Conservation (phyloP, 2,113 vertebrate genomes). For the Haemorhous mexicanus region DNA sequence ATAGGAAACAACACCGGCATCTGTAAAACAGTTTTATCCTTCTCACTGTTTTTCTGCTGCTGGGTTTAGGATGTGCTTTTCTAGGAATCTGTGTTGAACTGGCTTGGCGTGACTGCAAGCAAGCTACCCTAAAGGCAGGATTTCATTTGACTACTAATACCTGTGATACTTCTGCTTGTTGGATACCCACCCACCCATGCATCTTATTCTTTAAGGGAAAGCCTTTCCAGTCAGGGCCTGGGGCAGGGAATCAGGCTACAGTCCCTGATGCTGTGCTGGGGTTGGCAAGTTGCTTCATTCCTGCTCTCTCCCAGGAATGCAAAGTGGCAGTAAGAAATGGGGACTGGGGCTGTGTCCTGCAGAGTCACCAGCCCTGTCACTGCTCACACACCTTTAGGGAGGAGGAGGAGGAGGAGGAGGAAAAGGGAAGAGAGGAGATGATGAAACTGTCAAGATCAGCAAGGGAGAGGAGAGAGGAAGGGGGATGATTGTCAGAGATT, state of each 20-base stretch:
- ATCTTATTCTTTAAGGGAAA: background rate
- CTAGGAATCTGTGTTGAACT: background rate
- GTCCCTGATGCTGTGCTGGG: background rate
- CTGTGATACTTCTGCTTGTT: background rate
- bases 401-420: background rate
- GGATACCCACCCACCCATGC: rapidly evolving
- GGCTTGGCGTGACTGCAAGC: background rate
- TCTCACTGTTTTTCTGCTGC: background rate
- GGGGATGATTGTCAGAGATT: background rate
- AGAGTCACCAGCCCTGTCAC: background rate
- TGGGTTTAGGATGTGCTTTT: background rate
- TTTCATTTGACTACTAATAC: background rate
- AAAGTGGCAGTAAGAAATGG: background rate
- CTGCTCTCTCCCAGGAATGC: background rate
- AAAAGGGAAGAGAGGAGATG: background rate
- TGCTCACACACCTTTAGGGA: background rate
- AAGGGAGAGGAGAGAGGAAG: background rate
- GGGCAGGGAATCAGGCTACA: background rate
- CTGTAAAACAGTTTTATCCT: background rate
- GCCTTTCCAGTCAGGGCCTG: background rate
- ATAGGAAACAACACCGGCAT: background rate
- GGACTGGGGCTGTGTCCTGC: background rate
- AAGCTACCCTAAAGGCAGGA: background rate
- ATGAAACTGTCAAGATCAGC: background rate
- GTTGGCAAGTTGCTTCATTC: background rate